Evolutionary conservation across 1,140 invertebrate genomes (phyloP), one percentile per base, ranked within the genome.

Genomic region (Rhyacophila brunnea): DNA sequence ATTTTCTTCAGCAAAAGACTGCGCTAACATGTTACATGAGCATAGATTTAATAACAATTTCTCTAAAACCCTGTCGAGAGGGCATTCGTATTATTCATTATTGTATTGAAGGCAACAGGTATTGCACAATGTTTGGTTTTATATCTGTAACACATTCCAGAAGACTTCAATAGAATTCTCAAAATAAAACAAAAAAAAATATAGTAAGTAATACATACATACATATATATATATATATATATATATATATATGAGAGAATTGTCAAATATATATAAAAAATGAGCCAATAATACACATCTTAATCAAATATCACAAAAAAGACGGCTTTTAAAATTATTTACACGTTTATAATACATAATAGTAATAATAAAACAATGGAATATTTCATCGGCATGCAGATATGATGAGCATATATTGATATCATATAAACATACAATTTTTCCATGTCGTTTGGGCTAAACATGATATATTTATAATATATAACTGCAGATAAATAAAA

Each of bases 231-330:
- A n/a, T n/a, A n/a, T n/a, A n/a, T n/a, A n/a, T n/a, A n/a, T n/a
- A n/a, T n/a, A n/a, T n/a, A n/a, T n/a, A n/a, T n/a, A n/a, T n/a
- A n/a, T n/a, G n/a, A 13, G 38, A 40, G 38, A 40, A 40, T n/a
- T 15, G 38, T 40, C 38, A n/a, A 40, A 13, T 11, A 40, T 40
- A 28, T 28, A 28, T 40, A 40, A 6, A 40, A 11, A 15, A 5
- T 40, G 15, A 40, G 38, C 38, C 11, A 9, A n/a, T n/a, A 20
- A 18, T 45, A 45, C 43, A 45, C 43, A 45, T 45, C 43, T 45
- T 45, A 40, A 17, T 45, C 43, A 45, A 45, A 45, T 45, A 45
- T 45, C 43, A 45, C 43, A 45, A 45, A 15, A 45, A 45, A 45
- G 43, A 45, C 18, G 43, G 43, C 43, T 17, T 45, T 17, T 45